These are phyloP conservation scores for Amphipoea oculea DNA, from an alignment of 2,888 invertebrate genomes.

Conservation along the genomic window DNA sequence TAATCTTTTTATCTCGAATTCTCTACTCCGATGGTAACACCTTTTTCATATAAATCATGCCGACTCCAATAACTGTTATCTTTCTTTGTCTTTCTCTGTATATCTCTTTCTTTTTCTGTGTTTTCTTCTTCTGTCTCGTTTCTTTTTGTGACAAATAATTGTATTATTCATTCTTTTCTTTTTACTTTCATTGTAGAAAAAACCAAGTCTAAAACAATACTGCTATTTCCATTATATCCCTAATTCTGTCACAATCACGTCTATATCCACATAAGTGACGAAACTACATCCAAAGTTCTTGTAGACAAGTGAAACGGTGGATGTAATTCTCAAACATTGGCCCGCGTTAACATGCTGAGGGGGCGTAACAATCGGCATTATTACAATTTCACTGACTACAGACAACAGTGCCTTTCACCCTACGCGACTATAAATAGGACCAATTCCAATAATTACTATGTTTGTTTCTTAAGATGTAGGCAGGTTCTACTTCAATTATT, in stretches of 20 bases:
- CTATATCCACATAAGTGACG: not conserved
- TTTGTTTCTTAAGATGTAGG: constrained; percentile 45
- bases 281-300: constrained; percentile 33
- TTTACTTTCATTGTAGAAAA: not conserved
- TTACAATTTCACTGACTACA: constrained; percentile 43
- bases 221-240: not conserved
- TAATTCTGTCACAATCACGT: not conserved
- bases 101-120: too few species aligned
- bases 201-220: not conserved
- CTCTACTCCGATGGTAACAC: too few species aligned
- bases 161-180: too few species aligned
- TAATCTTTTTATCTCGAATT: not conserved
- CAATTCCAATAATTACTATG: constrained; percentile 50
- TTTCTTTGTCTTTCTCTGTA: too few species aligned
- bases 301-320: constrained; percentile 37
- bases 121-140: too few species aligned
- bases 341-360: constrained; percentile 38
- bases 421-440: constrained; percentile 32
- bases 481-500: constrained; percentile 27
- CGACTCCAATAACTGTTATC: too few species aligned
- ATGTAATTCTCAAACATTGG: constrained; percentile 47
- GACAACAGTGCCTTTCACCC: constrained; percentile 47
- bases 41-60: not conserved
- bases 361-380: constrained; percentile 49
- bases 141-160: too few species aligned